phyloP scores from a whole-genome alignment of 53 echinoderm and acorn worm species.

The Zoroaster sp. region DNA sequence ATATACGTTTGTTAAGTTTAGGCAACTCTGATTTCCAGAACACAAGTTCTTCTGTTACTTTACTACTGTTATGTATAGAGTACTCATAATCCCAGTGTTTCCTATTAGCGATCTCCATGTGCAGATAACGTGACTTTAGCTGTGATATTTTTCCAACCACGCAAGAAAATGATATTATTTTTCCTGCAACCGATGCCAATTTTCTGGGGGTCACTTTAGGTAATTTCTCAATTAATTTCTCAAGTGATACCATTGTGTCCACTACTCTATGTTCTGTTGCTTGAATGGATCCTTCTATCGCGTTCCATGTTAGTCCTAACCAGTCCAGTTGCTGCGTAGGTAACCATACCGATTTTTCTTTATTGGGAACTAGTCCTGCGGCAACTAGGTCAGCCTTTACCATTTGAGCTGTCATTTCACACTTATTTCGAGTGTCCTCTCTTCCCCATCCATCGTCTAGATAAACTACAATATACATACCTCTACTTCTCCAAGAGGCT shows the following conservation, averaged over 20 bases:
- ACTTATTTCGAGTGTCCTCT: background rate
- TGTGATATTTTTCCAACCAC: background rate
- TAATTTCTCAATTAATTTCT: background rate
- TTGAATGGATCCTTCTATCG: background rate
- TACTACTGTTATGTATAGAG: background rate
- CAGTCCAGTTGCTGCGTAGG: slow-evolving; percentile 16
- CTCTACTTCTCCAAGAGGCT: slow-evolving; percentile 43
- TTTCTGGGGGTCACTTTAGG: slow-evolving; percentile 12
- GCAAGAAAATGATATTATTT: slow-evolving; percentile 3
- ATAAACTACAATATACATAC: slow-evolving; percentile 48
- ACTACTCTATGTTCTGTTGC: background rate
- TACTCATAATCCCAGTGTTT: slow-evolving; percentile 37
- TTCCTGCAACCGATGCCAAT: slow-evolving; percentile 8
- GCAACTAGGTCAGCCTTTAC: slow-evolving; percentile 27
- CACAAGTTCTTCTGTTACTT: background rate
- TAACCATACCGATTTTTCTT: slow-evolving; percentile 21
- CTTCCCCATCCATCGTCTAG: slow-evolving; percentile 57
- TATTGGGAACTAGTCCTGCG: slow-evolving; percentile 48
- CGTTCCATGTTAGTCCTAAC: slow-evolving; percentile 44
- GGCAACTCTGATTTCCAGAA: slow-evolving; percentile 30
- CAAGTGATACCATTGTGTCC: background rate
- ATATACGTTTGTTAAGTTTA: background rate
- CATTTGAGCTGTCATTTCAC: background rate
- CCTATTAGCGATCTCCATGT: background rate
- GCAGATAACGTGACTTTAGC: slow-evolving; percentile 19